phyloP scores from a whole-genome alignment of 2,113 vertebrate species.

The Strigops habroptila region DNA sequence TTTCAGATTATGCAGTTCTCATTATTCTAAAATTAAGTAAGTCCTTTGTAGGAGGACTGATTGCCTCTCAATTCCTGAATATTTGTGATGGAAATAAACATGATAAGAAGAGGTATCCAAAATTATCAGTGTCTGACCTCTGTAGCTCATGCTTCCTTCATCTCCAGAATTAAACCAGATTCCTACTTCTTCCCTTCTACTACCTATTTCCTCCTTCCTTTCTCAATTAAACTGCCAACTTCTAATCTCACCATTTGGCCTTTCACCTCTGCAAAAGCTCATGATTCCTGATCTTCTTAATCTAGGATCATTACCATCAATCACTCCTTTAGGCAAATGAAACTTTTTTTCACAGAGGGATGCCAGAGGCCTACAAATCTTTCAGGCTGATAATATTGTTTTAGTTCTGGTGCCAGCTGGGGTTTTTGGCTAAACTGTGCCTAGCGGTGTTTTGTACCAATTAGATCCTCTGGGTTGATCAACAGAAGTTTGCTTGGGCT shows the following conservation, averaged over 20 bases:
- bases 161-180: not conserved
- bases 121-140: not conserved
- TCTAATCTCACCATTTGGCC: constrained; percentile 12
- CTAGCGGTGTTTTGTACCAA: not conserved
- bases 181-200: not conserved
- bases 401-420: not conserved
- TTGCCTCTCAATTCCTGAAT: not conserved
- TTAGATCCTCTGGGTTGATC: not conserved
- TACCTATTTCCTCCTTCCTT: not conserved
- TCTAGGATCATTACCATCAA: constrained; percentile 37
- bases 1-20: not conserved
- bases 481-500: not conserved
- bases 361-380: not conserved
- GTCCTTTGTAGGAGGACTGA: not conserved
- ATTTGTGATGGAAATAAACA: not conserved
- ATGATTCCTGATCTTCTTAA: constrained; percentile 36
- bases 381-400: not conserved
- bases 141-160: not conserved
- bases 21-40: not conserved
- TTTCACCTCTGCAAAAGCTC: constrained; percentile 21
- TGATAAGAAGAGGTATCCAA: not conserved
- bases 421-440: not conserved
- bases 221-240: not conserved
- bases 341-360: not conserved
- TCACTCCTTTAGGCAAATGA: not conserved